Evolutionary conservation across 2,888 invertebrate species (phyloP), one percentile per base, ranked within the genome.

Genomic region (Candidula unifasciata): DNA sequence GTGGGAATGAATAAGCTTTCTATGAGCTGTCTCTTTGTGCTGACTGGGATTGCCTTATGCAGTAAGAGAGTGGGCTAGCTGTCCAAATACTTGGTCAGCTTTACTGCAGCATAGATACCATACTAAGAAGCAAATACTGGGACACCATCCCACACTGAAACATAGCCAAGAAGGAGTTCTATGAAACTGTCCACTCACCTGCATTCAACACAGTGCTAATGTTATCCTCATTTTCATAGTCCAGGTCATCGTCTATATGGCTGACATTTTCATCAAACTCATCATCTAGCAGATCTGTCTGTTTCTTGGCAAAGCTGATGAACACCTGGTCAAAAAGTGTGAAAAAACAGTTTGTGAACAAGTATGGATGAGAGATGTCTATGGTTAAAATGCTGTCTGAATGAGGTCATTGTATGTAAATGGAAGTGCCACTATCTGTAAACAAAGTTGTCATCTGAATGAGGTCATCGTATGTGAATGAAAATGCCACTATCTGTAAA

Each of bases 301-400:
- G 94, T 78, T 92, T 89, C 86, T 93, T 94, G 54, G 94, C 94
- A 92, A 95, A 95, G 89, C 94, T 94, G 57, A 94, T 94, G 89
- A 94, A 94, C 80, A 94, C 94, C 94, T 94, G 88, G 33, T 18
- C 10, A 79, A 13, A 60, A 18, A 64, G 8, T 44, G 24, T 30
- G 13, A 54, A 6, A 76, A 44, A 3, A 54, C 44, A 0, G 64
- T 27, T 27, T 60, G 60, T 60, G 3, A 18, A 8, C 18, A 18
- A 24, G n/a, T 60, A n/a, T n/a, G 24, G 60, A 3, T 3, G 60
- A n/a, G 3, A 3, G 60, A 3, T 3, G 60, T 24, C 18, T 60
- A n/a, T 3, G 60, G 18, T 3, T 24, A n/a, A 60, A 18, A 18
- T 10, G 18, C 60, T 60, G 60, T 24, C 60, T 1, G 60, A 60